Evolutionary conservation across 2,797 vertebrate genomes (phyloP).

Genomic region (Clarias platycephalus): DNA sequence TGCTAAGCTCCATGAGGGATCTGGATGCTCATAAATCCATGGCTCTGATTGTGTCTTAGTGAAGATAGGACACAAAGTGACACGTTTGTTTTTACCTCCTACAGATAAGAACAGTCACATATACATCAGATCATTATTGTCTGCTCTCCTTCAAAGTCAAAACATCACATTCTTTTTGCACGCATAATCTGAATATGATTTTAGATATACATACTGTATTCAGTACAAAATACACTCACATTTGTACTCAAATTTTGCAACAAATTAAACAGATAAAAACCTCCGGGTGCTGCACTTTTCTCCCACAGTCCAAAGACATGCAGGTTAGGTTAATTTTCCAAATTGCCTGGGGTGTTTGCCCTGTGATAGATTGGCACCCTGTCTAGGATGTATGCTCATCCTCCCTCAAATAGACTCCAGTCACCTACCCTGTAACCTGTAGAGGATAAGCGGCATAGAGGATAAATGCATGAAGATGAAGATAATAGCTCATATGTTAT

Average conservation of each 20-base stretch:
- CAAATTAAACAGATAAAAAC: background rate
- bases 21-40: constrained; percentile 57
- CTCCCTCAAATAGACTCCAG: too few relatives aligned
- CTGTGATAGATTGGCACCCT: too few relatives aligned
- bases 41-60: constrained; percentile 64
- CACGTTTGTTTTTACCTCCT: constrained; percentile 76
- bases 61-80: constrained; percentile 58
- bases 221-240: background rate
- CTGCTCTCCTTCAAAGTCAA: constrained; percentile 29
- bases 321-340: too few relatives aligned
- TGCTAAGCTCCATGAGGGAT: constrained; percentile 60
- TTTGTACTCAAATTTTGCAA: too few relatives aligned
- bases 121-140: constrained; percentile 72
- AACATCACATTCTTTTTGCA: background rate
- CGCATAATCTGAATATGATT: background rate
- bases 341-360: too few relatives aligned
- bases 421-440: too few relatives aligned
- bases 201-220: background rate
- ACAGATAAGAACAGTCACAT: constrained; percentile 69
- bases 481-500: background rate
- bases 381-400: too few relatives aligned
- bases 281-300: background rate
- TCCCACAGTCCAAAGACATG: too few relatives aligned
- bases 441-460: too few relatives aligned
- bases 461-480: too few relatives aligned